Percentiles rank a stretch among this genome's conserved stretches.
phyloP scores from a whole-genome alignment of 2,797 vertebrate genomes.

The Muscicapa comitata region DNA sequence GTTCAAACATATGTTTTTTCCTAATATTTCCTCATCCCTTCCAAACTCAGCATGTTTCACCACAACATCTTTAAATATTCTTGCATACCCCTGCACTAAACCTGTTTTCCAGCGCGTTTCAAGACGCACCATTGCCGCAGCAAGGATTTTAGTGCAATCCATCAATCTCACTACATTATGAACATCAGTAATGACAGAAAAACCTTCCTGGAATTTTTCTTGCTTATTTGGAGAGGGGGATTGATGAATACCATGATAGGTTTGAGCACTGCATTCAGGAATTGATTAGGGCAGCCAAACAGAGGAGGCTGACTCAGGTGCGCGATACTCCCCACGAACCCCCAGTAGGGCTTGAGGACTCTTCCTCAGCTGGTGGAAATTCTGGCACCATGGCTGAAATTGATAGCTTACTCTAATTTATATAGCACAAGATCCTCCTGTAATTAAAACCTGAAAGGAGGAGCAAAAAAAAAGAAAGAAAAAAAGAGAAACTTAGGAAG shows the following conservation, averaged over 20 bases:
- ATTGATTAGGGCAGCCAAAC: neutral
- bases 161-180: conserved; percentile 45
- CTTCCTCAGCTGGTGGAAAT: neutral
- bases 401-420: neutral
- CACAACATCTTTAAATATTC: neutral
- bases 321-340: fast-evolving
- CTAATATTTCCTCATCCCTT: neutral
- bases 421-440: fast-evolving
- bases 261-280: neutral
- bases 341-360: neutral
- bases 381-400: fast-evolving
- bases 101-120: neutral
- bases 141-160: conserved; percentile 35
- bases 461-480: neutral
- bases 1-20: neutral
- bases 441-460: neutral
- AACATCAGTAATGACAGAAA: conserved; percentile 28
- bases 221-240: conserved; percentile 21
- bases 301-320: conserved; percentile 4
- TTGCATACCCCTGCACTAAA: neutral
- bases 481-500: neutral
- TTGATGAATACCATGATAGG: neutral
- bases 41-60: neutral
- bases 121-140: neutral
- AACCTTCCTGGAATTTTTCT: conserved; percentile 31